Evolutionary conservation across 2,888 invertebrate genomes (phyloP).

Genomic region (Drosophila diplacantha): DNA sequence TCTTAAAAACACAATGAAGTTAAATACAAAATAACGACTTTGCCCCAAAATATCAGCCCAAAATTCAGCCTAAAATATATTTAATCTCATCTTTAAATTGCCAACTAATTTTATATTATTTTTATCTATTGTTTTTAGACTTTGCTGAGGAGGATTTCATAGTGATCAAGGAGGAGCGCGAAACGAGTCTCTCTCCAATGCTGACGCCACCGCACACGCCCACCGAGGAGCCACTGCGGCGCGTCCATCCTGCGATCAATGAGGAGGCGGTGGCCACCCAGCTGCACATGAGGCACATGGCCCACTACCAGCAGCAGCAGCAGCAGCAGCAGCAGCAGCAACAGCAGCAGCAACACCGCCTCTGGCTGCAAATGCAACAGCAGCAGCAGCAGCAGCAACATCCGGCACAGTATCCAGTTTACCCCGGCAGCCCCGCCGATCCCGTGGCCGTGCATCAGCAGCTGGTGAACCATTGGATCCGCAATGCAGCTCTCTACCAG

Average conservation of each 20-base stretch:
- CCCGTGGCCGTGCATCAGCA: constrained; percentile 79
- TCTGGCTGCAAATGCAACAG: constrained; percentile 62
- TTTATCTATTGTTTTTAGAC: constrained; percentile 73
- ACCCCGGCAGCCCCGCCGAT: constrained; percentile 74
- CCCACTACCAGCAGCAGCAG: constrained; percentile 60
- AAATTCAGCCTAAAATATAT: neutral
- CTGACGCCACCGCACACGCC: constrained; percentile 87
- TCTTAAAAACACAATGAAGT: no score
- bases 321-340: constrained; percentile 51
- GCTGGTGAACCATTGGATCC: constrained; percentile 86
- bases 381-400: constrained; percentile 65
- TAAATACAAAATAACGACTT: neutral
- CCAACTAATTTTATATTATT: constrained; percentile 1
- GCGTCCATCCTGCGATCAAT: constrained; percentile 47
- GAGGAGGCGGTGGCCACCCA: constrained; percentile 71
- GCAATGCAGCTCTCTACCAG: constrained; percentile 85
- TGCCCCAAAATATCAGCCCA: neutral
- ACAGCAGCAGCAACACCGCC: constrained; percentile 65
- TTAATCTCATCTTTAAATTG: neutral
- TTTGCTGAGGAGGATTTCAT: constrained; percentile 81
- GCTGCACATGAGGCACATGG: constrained; percentile 63
- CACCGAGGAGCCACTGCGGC: constrained; percentile 79
- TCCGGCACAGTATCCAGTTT: constrained; percentile 66
- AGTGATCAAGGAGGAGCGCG: constrained; percentile 82
- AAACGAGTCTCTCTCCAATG: constrained; percentile 80